These are phyloP conservation scores for Oryzias woworae DNA, from an alignment of 2,113 vertebrate species.

Conservation along the genomic window DNA sequence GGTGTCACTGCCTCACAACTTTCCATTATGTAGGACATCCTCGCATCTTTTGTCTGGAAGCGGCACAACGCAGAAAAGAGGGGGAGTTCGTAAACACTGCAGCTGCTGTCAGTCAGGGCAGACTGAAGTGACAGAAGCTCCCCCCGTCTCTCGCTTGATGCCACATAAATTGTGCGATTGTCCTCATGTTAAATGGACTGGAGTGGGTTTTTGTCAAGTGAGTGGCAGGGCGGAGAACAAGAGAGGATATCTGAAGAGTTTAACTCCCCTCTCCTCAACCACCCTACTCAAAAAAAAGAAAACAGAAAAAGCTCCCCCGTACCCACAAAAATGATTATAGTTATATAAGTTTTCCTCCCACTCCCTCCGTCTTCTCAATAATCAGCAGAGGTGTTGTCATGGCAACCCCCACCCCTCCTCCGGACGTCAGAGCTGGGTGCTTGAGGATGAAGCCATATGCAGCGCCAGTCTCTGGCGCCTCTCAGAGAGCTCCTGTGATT, in stretches of 20 bases:
- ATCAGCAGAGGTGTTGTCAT: conserved; percentile 68
- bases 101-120: conserved; percentile 34
- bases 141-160: conserved; percentile 32
- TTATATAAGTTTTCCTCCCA: conserved; percentile 76
- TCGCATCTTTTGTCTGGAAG: conserved; percentile 37
- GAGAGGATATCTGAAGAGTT: conserved; percentile 61
- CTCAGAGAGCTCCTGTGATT: conserved; percentile 64
- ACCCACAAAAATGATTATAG: conserved; percentile 46
- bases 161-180: conserved; percentile 60
- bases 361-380: conserved; percentile 52
- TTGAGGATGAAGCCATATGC: conserved; percentile 68
- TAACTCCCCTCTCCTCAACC: conserved; percentile 11
- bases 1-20: conserved; percentile 35
- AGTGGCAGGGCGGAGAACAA: conserved; percentile 32
- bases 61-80: conserved; percentile 5
- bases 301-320: background rate
- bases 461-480: conserved; percentile 58
- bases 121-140: conserved; percentile 24
- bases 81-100: conserved; percentile 39
- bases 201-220: conserved; percentile 66
- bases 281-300: background rate
- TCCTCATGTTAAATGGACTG: conserved; percentile 63
- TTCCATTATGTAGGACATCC: conserved; percentile 50
- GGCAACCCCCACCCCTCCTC: conserved; percentile 62
- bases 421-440: conserved; percentile 69